Conservation (phyloP, 2,113 vertebrate species). For the Panthera leo region DNA sequence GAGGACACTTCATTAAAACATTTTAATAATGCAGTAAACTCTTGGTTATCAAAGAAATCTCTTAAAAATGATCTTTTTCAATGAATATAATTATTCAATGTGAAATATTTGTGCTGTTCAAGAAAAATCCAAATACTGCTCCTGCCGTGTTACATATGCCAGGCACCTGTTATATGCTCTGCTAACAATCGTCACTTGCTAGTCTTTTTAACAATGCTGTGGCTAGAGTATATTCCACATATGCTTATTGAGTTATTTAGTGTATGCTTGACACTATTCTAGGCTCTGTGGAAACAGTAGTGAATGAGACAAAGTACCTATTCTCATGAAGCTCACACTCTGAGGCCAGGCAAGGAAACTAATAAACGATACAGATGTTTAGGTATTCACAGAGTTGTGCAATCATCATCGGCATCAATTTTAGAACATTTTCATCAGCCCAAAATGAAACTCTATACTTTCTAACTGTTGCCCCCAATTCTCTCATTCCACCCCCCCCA, state of each 20-base stretch:
- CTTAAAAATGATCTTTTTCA: constrained; percentile 45
- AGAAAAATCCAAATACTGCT: constrained; percentile 2
- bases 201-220: neutral
- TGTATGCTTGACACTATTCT: neutral
- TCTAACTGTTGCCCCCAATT: neutral
- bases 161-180: neutral
- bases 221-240: too few relatives aligned
- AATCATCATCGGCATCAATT: neutral
- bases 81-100: constrained; percentile 51
- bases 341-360: neutral
- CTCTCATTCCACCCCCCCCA: neutral
- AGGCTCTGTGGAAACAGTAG: neutral
- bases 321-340: neutral
- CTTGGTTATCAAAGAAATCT: constrained; percentile 60
- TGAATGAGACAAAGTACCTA: neutral
- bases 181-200: neutral
- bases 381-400: neutral
- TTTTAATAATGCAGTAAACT: constrained; percentile 66
- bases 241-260: neutral
- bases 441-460: neutral
- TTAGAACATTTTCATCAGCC: neutral
- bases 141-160: neutral
- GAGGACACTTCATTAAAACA: constrained; percentile 72
- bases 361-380: neutral
- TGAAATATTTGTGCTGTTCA: constrained; percentile 58